Evolutionary conservation across 23 tunicate species (phyloP).

Genomic region (Halocynthia roretzi): DNA sequence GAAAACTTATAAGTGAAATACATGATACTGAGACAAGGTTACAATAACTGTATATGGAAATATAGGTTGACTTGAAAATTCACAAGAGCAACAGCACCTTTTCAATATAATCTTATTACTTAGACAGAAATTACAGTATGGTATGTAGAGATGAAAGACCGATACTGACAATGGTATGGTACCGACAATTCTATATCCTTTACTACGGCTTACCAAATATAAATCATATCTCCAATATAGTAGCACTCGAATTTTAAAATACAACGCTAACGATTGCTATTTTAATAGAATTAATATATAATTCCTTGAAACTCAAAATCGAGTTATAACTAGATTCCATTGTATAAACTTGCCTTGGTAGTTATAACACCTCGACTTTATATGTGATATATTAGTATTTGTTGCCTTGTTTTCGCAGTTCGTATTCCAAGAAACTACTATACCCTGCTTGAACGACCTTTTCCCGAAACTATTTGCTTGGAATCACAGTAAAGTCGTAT

Average conservation of each 20-base stretch:
- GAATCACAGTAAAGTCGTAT: slow-evolving; percentile 3
- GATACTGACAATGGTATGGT: no score
- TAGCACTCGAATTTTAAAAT: no score
- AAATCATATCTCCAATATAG: no score
- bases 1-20: no score
- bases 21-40: no score
- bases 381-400: no score
- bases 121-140: background rate
- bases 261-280: no score
- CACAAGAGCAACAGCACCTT: background rate
- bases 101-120: background rate
- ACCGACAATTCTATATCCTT: no score
- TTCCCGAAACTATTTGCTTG: background rate
- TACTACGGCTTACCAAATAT: no score
- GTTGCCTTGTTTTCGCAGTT: slow-evolving; percentile 2
- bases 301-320: no score
- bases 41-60: background rate
- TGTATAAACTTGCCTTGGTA: background rate
- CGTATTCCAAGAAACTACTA: slow-evolving; percentile 10
- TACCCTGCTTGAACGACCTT: background rate
- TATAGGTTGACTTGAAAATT: background rate
- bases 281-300: no score
- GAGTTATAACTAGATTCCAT: background rate
- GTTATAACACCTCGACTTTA: background rate
- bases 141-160: no score